These are phyloP conservation scores for Acanthosoma haemorrhoidale DNA, from an alignment of 2,888 invertebrate genomes.

Conservation along the genomic window DNA sequence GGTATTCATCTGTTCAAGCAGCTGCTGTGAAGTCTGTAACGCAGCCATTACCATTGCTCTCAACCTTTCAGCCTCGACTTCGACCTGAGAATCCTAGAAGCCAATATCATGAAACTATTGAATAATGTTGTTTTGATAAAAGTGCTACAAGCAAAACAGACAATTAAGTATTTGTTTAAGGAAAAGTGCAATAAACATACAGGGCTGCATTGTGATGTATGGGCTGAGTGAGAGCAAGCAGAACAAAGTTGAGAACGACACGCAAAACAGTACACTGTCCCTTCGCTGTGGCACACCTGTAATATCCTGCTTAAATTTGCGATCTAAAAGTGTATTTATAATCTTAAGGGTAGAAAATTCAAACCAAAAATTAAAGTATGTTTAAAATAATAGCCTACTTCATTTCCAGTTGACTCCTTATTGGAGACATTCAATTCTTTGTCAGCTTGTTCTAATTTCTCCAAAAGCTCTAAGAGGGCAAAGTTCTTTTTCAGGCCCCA, in stretches of 20 bases:
- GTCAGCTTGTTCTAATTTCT: constrained; percentile 49
- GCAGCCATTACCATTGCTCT: constrained; percentile 50
- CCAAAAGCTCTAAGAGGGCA: constrained; percentile 53
- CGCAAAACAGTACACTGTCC: constrained; percentile 51
- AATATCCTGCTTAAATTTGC: background rate
- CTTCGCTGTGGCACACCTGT: background rate
- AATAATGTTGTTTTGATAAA: background rate
- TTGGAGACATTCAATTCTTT: constrained; percentile 23
- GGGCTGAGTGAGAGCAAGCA: constrained; percentile 52
- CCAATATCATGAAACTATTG: too few species aligned
- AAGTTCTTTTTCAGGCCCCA: constrained; percentile 55
- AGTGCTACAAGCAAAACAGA: background rate
- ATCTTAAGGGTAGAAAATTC: too few species aligned
- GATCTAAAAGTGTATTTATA: background rate
- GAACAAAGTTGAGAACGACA: constrained; percentile 54
- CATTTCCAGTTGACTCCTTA: constrained; percentile 21
- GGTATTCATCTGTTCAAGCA: constrained; percentile 53
- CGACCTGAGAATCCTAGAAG: constrained; percentile 51
- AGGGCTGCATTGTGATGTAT: constrained; percentile 47
- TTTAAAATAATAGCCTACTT: too few species aligned
- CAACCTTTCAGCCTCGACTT: constrained; percentile 55
- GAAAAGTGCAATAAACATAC: background rate
- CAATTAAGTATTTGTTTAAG: background rate
- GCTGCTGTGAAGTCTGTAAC: constrained; percentile 51
- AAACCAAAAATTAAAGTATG: too few species aligned